Evolutionary conservation across 2,888 invertebrate genomes (phyloP).

Genomic region (Yponomeuta plumbellus): DNA sequence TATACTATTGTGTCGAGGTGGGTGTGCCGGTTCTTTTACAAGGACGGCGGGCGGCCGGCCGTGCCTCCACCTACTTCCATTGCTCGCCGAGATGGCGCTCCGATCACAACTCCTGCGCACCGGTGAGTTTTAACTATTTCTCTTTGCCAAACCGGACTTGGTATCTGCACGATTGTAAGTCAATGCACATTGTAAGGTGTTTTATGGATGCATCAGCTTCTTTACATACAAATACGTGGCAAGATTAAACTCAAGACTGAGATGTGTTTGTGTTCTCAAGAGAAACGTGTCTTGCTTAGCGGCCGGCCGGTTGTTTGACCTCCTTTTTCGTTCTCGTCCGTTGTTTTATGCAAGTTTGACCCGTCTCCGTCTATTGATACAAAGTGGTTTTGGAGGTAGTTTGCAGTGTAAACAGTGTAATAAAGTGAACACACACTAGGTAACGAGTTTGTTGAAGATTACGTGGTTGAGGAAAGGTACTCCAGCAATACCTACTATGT

Average conservation of each 20-base stretch:
- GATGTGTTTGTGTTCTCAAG: not conserved
- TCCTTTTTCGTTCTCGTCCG: not conserved
- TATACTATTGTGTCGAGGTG: not conserved
- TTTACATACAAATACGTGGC: too few species aligned
- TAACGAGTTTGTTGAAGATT: too few species aligned
- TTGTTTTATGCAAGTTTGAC: not conserved
- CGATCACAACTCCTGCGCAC: conserved; percentile 66
- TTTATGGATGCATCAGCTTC: too few species aligned
- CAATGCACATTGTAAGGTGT: too few species aligned
- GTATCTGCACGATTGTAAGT: not conserved
- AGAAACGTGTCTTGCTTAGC: not conserved
- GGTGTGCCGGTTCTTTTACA: not conserved
- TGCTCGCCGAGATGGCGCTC: conserved; percentile 60
- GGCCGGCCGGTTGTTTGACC: conserved; percentile 15
- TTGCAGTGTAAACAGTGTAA: not conserved
- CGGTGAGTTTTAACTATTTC: conserved; percentile 38
- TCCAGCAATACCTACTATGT: too few species aligned
- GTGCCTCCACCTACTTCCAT: conserved; percentile 42
- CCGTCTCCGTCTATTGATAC: not conserved
- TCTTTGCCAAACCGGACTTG: not conserved
- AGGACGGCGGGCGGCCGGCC: conserved; percentile 29
- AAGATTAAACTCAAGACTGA: not conserved
- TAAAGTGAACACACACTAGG: not conserved
- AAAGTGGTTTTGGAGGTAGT: not conserved
- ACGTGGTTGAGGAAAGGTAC: too few species aligned